Evolutionary conservation across 2,797 vertebrate species (phyloP).

Genomic region (Molossus molossus): DNA sequence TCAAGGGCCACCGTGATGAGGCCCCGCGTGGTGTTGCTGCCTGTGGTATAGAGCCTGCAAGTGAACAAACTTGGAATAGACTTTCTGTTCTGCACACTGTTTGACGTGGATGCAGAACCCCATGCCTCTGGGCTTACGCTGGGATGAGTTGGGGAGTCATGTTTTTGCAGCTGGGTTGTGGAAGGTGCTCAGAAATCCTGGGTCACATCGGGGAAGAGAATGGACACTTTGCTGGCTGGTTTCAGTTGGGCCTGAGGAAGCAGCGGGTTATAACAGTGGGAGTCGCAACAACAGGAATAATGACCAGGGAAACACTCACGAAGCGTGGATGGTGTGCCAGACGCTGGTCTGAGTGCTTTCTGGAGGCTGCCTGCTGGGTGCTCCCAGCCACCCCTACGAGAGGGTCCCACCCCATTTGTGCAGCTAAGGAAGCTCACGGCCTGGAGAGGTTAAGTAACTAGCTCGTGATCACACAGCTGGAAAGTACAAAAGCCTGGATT

Average conservation of each 20-base stretch:
- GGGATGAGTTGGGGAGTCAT: neutral
- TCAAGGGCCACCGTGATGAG: neutral
- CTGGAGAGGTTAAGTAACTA: slow-evolving; percentile 44
- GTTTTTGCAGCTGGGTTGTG: neutral
- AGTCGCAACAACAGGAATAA: neutral
- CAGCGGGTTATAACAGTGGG: neutral
- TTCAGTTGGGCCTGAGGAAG: neutral
- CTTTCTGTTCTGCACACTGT: neutral
- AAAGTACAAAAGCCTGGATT: neutral
- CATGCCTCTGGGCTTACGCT: neutral
- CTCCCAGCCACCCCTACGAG: neutral
- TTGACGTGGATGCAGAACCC: neutral
- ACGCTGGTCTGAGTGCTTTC: neutral
- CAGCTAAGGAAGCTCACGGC: neutral
- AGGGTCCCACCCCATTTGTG: neutral
- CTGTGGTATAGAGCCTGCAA: neutral
- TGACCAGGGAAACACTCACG: neutral
- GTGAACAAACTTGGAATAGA: neutral
- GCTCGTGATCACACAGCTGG: neutral
- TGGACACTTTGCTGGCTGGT: neutral
- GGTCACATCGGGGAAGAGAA: neutral
- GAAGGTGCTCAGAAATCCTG: neutral
- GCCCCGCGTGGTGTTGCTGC: neutral
- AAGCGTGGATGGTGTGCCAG: too few species aligned
- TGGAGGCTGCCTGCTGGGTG: neutral